Base-by-base conservation (phyloP, 1,140 invertebrate species). In the Cherax destructor region DNA sequence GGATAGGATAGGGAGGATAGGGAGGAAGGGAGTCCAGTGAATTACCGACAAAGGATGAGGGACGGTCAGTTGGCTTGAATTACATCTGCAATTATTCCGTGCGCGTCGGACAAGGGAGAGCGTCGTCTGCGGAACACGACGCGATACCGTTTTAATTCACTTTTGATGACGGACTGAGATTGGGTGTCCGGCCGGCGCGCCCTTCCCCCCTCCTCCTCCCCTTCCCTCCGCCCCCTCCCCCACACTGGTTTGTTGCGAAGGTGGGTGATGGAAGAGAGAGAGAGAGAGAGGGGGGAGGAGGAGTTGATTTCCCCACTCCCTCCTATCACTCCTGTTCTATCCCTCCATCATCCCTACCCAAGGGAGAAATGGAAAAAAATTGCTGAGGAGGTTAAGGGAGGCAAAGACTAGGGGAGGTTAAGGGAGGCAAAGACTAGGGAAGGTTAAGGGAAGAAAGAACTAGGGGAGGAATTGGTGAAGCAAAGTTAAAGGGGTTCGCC, bases 71-170 rank as follows among this genome's bases (percentile, higher is more conserved):
- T 91, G 83, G 88, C 83, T 84, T 85, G 88, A 91, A 91, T 91
- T 91, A 91, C 88, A 91, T 91, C 88, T 91, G 88, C 88, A 91
- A 91, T 91, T 91, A 91, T 91, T 91, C 88, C 79, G 88, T 78
- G 74, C 88, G 88, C 81, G 50, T 85, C 41, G 88, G 83, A 91
- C 88, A 79, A 79, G 83, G 81, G 76, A 69, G 76, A 76, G 21
- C 80, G 72, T 91, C 88, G 83, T 91, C 88, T 91, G 83, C 83
- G 81, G 88, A 85, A 85, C 88, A 85, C 30, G 76, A 41, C 59
- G 49, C 74, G 83, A 91, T 84, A 84, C 74, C 88, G 88, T 91
- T 91, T 91, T 91, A 91, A 91, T 91, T 91, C 88, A 91, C 88
- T 91, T 91, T 91, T 91, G 88, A 91, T 91, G 88, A 91, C 88